A percentile compares a stretch with the other conserved stretches of the same genome.
Evolutionary conservation across 2,888 invertebrate species (phyloP).

Genomic region (Stenolophus ochropezus): DNA sequence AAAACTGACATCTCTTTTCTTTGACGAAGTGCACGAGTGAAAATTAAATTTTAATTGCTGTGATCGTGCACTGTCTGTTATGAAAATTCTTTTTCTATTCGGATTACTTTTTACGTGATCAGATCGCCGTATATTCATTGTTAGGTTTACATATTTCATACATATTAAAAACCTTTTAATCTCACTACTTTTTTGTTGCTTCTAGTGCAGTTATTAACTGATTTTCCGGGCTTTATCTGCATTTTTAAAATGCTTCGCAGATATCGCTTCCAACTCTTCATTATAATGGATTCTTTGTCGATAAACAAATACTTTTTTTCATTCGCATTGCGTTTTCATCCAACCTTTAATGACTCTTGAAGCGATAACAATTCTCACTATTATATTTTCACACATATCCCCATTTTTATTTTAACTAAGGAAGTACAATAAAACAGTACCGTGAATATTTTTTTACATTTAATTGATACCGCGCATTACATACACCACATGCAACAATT

Average conservation of each 20-base stretch:
- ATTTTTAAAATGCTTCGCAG: not conserved
- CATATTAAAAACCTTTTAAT: not conserved
- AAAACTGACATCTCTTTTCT: constrained; percentile 41
- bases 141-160: not conserved
- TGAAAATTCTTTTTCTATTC: constrained; percentile 6
- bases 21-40: constrained; percentile 31
- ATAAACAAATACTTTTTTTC: not conserved
- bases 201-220: not conserved
- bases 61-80: constrained; percentile 18
- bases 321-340: not conserved
- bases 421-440: too few relatives aligned
- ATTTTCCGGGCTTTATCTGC: not conserved
- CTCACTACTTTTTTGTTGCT: not conserved
- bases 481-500: too few relatives aligned
- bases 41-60: constrained; percentile 42
- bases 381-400: too few relatives aligned
- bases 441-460: too few relatives aligned
- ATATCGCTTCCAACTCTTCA: not conserved
- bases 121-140: not conserved
- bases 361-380: not conserved
- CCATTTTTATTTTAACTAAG: too few relatives aligned
- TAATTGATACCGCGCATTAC: too few relatives aligned
- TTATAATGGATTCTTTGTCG: not conserved
- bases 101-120: not conserved
- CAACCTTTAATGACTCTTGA: not conserved